Evolutionary conservation across 2,797 vertebrate species (phyloP), one percentile per base, ranked within the genome.

Genomic region (Pteronotus mesoamericanus): DNA sequence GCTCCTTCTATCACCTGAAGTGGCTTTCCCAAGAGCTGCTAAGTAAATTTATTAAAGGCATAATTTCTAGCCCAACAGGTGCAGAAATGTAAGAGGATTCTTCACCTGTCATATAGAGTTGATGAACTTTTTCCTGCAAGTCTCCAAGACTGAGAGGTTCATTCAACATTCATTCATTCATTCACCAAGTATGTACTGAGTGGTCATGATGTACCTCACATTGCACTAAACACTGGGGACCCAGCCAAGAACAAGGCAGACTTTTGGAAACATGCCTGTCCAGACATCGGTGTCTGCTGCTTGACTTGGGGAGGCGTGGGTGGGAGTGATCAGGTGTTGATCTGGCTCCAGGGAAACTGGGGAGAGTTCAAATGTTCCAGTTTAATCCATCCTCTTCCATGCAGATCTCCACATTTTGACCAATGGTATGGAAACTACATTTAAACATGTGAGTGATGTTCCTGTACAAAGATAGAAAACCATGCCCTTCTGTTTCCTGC

Each of bases 381-480:
- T 34, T 48, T 48, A 93, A 86, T 80, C 42, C 39, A 61, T 80
- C 46, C 44, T 34, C 53, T 64, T 92, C 87, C 0, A 1, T 21
- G 19, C 26, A 94, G 84, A 75, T 75, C 82, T 93, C 89, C 6
- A 72, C 71, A 69, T 64, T 85, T 18, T 71, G n/a, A 69, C 42
- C 79, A 42, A 4, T 92, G 75, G 85, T 96, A 95, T 98, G 97
- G 95, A 96, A 96, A 91, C 61, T 80, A 84, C 92, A 95, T 96
- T 95, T 95, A 83, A 77, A 64, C 59, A 91, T 79, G 42, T 32
- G 86, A 91, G 93, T 89, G 55, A 95, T 89, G 94, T 94, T 96
- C 86, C 92, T 93, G 89, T 84, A 74, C 74, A 80, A 86, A 94
- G 82, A 86, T 6, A 84, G 89, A 94, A 90, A 96, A 84, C 29